Evolutionary conservation across 2,797 vertebrate species (phyloP).

Genomic region (Poecile montanus): DNA sequence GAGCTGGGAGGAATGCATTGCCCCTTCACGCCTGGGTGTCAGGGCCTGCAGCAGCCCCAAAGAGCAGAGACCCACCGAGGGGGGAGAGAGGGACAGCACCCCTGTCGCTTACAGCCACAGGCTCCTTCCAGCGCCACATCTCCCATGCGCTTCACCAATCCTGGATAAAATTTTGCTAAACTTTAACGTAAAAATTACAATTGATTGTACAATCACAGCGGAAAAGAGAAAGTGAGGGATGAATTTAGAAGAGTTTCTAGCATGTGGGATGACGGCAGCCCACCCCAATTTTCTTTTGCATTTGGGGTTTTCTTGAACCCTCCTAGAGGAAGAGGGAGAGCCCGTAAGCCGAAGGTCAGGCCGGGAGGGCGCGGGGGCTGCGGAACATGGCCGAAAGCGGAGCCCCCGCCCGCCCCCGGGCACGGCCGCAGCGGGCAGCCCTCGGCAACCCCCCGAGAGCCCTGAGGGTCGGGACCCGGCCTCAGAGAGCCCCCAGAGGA

Average conservation of each 20-base stretch:
- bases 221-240: neutral
- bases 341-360: neutral
- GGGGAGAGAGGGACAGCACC: rapidly evolving
- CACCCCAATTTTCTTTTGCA: neutral
- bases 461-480: too few species aligned
- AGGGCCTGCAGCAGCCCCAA: neutral
- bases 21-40: neutral
- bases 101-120: too few species aligned
- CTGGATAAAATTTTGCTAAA: neutral
- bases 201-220: neutral
- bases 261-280: neutral
- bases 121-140: neutral
- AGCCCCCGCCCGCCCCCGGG: neutral
- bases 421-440: neutral
- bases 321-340: neutral
- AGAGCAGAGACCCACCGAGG: neutral
- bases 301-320: neutral
- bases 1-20: neutral
- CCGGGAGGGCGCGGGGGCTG: neutral
- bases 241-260: neutral
- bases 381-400: neutral
- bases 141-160: neutral
- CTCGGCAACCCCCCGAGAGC: neutral
- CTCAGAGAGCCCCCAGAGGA: neutral
- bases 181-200: neutral